Percentiles rank a stretch among this genome's conserved stretches.
These are phyloP conservation scores for Drosophila prostipennis DNA, from an alignment of 2,888 invertebrate species.

Conservation along the genomic window DNA sequence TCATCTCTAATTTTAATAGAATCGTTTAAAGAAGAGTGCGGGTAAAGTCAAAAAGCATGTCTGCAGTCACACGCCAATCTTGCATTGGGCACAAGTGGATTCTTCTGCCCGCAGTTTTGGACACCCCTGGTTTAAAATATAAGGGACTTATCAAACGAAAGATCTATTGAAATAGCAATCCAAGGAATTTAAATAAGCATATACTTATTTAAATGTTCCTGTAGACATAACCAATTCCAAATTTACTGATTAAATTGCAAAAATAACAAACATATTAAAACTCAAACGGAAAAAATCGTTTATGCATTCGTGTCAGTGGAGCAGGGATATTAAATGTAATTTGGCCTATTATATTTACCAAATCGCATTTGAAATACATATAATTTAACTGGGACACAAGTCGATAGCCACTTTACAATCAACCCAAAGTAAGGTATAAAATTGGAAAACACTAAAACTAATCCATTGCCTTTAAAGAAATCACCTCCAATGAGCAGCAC, in stretches of 20 bases:
- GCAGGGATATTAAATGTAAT: background rate
- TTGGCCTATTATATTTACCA: too few species aligned
- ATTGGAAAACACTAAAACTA: conserved; percentile 6
- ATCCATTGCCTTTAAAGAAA: conserved; percentile 16
- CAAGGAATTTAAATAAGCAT: background rate
- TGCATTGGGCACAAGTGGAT: too few species aligned
- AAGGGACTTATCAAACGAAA: too few species aligned
- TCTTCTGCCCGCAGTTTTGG: too few species aligned
- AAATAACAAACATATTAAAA: background rate
- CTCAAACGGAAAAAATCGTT: background rate
- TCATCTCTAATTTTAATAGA: too few species aligned
- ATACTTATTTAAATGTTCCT: background rate
- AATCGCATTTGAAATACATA: background rate
- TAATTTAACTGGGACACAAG: background rate
- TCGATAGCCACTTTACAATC: background rate
- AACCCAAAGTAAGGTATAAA: background rate
- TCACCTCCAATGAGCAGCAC: conserved; percentile 19
- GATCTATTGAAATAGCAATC: too few species aligned
- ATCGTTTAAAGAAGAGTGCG: too few species aligned
- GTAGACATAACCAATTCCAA: background rate
- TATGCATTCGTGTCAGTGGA: background rate
- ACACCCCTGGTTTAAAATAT: too few species aligned
- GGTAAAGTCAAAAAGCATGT: too few species aligned
- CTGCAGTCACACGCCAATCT: too few species aligned
- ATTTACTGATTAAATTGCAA: background rate